Conservation (phyloP, 2,888 invertebrate species). For the Muschampia plurimacula region DNA sequence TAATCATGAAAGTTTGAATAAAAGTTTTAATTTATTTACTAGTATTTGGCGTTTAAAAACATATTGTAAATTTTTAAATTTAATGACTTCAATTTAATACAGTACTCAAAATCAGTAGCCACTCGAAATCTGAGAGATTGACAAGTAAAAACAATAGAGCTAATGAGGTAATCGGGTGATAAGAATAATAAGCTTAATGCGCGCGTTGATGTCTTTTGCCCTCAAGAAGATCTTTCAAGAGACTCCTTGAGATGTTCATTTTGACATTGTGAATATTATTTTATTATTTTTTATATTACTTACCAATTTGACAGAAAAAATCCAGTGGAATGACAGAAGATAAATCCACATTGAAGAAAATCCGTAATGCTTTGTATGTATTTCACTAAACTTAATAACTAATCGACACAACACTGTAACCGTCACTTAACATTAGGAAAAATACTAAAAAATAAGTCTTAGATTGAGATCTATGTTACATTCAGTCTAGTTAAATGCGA, state of each 20-base stretch:
- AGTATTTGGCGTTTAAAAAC: no score
- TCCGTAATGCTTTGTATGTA: conserved; percentile 60
- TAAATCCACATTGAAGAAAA: conserved; percentile 60
- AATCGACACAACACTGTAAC: conserved; percentile 74
- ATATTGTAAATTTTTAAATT: no score
- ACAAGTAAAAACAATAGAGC: neutral
- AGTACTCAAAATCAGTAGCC: neutral
- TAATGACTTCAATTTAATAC: no score
- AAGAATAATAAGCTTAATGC: conserved; percentile 16
- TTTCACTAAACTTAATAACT: conserved; percentile 69
- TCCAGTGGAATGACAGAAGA: conserved; percentile 57
- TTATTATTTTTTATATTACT: conserved; percentile 49
- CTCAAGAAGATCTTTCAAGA: conserved; percentile 12
- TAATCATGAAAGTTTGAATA: no score
- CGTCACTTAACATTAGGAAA: conserved; percentile 75
- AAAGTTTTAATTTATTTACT: no score
- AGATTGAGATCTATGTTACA: conserved; percentile 83
- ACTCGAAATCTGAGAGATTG: neutral
- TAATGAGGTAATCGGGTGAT: neutral
- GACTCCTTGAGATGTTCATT: conserved; percentile 22
- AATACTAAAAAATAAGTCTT: conserved; percentile 74
- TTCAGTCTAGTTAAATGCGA: conserved; percentile 79
- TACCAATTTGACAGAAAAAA: conserved; percentile 67
- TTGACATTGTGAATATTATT: neutral
- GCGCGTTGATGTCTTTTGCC: conserved; percentile 81